A percentile compares a stretch with the other conserved stretches of the same genome.
These are phyloP conservation scores for Suricata suricatta DNA, from an alignment of 2,113 vertebrate genomes.

Conservation along the genomic window DNA sequence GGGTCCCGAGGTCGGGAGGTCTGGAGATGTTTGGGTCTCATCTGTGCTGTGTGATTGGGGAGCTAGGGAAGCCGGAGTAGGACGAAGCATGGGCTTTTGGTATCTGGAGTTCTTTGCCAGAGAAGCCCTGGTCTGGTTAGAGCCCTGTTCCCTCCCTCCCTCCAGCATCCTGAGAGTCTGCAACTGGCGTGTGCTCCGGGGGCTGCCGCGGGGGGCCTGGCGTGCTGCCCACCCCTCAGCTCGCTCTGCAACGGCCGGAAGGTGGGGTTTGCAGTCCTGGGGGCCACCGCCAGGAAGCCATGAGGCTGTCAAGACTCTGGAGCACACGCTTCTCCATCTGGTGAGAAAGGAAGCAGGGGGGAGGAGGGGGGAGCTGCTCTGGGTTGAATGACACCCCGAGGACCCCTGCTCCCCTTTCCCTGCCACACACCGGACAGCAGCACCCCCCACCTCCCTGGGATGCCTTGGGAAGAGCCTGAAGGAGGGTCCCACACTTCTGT, in stretches of 20 bases:
- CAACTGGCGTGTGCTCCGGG: not conserved
- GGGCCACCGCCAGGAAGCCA: slow-evolving; percentile 18
- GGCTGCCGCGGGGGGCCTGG: not conserved
- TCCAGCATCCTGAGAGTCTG: not conserved
- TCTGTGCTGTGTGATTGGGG: not conserved
- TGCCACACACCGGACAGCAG: not conserved
- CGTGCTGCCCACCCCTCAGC: not conserved
- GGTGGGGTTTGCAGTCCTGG: slow-evolving; percentile 25
- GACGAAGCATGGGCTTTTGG: rapidly evolving
- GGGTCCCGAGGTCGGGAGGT: not conserved
- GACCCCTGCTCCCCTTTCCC: not conserved
- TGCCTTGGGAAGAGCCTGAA: not conserved
- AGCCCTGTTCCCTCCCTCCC: not conserved
- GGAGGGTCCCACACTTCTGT: not conserved
- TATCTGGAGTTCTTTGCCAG: not conserved
- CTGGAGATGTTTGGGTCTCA: not conserved
- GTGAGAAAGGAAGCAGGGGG: slow-evolving; percentile 30
- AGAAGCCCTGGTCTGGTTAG: not conserved
- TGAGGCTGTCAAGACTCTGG: slow-evolving; percentile 15
- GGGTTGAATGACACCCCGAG: not conserved
- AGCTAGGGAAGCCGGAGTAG: not conserved
- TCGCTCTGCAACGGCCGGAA: slow-evolving; percentile 19
- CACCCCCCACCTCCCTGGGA: not conserved
- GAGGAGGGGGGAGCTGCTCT: not conserved
- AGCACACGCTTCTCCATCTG: slow-evolving; percentile 46